Percentiles rank a stretch among this genome's conserved stretches.
Conservation (phyloP, 2,888 invertebrate genomes). For the Calameuta idolon region DNA sequence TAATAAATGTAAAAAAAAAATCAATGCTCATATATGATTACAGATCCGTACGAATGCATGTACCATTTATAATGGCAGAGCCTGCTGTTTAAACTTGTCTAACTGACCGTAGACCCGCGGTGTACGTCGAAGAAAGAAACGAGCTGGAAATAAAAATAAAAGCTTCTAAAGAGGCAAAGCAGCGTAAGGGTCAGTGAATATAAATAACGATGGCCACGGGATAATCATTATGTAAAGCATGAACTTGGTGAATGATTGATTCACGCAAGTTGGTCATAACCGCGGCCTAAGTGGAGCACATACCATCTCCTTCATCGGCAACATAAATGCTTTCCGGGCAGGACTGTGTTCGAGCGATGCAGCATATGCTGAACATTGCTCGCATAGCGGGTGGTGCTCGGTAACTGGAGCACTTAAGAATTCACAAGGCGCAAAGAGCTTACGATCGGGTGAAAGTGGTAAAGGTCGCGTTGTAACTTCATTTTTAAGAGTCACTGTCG, state of each 20-base stretch:
- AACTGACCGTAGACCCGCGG: not conserved
- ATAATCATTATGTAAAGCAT: not conserved
- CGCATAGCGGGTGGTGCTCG: slow-evolving; percentile 54
- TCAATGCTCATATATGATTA: not conserved
- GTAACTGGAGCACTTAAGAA: slow-evolving; percentile 46
- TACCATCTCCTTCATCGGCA: slow-evolving; percentile 20
- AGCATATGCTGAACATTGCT: slow-evolving; percentile 51
- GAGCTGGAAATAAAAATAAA: not conserved
- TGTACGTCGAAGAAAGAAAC: not conserved
- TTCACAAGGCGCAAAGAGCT: slow-evolving; percentile 18
- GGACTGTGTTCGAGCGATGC: slow-evolving; percentile 27
- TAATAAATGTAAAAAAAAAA: not conserved
- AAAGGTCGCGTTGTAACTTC: not conserved
- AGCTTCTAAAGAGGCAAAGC: not conserved
- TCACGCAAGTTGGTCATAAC: slow-evolving; percentile 19
- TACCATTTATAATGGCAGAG: not conserved
- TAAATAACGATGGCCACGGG: not conserved
- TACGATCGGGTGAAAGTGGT: not conserved
- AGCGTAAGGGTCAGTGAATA: not conserved
- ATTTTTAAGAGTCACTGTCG: not conserved
- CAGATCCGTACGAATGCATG: not conserved
- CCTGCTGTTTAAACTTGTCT: not conserved
- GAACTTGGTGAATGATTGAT: not conserved
- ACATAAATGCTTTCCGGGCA: slow-evolving; percentile 29
- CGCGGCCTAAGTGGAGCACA: slow-evolving; percentile 21